Conservation (phyloP, 2,797 vertebrate species). For the Lerista edwardsae region DNA sequence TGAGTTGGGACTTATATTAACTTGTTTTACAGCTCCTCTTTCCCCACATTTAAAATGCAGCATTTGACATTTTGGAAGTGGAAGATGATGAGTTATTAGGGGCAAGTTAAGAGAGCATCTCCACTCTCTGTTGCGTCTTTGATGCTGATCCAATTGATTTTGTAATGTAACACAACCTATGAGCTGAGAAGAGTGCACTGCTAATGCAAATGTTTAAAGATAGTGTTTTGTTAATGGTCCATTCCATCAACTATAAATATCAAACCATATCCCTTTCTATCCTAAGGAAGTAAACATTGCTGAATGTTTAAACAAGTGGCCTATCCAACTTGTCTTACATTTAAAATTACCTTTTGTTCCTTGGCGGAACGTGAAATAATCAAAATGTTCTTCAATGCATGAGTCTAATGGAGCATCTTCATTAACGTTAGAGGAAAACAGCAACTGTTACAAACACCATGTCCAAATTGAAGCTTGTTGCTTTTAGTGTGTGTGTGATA, state of each 20-base stretch:
- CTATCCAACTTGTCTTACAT: background rate
- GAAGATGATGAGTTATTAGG: background rate
- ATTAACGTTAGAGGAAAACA: background rate
- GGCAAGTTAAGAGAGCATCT: constrained; percentile 26
- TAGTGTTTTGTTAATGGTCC: constrained; percentile 11
- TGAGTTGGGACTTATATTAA: constrained; percentile 4
- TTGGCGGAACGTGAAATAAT: background rate
- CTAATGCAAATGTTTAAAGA: constrained; percentile 12
- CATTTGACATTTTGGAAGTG: background rate
- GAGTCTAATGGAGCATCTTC: background rate
- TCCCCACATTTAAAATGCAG: constrained; percentile 22
- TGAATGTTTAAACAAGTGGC: background rate
- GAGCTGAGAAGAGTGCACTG: background rate
- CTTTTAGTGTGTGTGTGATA: background rate
- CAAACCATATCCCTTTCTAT: background rate
- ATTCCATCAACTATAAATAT: constrained; percentile 1
- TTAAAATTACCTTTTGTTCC: constrained; percentile 12
- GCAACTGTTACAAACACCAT: background rate
- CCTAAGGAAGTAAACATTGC: background rate
- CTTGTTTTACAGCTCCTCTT: background rate
- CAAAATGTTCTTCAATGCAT: background rate
- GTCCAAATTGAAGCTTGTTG: background rate
- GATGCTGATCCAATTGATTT: constrained; percentile 16
- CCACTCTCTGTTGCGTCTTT: constrained; percentile 11
- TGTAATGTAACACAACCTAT: background rate